Conservation (phyloP, 2,113 vertebrate genomes). For the Carassius carassius region DNA sequence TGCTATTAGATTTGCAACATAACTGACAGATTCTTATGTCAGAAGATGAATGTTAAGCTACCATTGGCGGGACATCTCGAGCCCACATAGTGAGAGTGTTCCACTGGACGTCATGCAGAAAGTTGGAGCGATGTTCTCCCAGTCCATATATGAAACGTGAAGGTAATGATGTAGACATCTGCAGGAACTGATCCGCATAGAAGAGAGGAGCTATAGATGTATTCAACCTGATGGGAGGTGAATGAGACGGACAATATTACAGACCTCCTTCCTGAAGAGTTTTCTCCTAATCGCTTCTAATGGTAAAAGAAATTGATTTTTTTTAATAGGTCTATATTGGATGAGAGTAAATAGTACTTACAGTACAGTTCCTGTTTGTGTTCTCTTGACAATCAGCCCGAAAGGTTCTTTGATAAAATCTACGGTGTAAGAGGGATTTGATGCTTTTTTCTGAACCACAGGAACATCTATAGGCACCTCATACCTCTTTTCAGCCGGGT, state of each 20-base stretch:
- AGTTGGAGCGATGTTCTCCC: slow-evolving; percentile 81
- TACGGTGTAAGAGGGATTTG: slow-evolving; percentile 73
- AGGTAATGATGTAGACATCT: slow-evolving; percentile 79
- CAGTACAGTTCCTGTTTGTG: slow-evolving; percentile 70
- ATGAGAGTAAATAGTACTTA: slow-evolving; percentile 61
- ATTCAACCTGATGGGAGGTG: slow-evolving; percentile 74
- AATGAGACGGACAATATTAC: not conserved
- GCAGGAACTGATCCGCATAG: slow-evolving; percentile 87
- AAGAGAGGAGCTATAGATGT: slow-evolving; percentile 84
- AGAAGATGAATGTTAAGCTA: slow-evolving; percentile 53
- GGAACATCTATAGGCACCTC: slow-evolving; percentile 81
- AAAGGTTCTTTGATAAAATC: slow-evolving; percentile 79
- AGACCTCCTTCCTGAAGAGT: not conserved
- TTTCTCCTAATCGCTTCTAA: not conserved
- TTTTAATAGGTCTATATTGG: not conserved
- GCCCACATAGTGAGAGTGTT: slow-evolving; percentile 88
- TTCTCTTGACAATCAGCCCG: slow-evolving; percentile 75
- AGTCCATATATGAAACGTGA: slow-evolving; percentile 82
- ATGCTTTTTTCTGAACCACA: slow-evolving; percentile 65
- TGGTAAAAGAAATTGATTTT: not conserved
- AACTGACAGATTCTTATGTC: not conserved
- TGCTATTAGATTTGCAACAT: not conserved
- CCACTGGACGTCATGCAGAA: slow-evolving; percentile 84
- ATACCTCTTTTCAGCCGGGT: slow-evolving; percentile 74
- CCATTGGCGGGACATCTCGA: slow-evolving; percentile 82